phyloP scores from a whole-genome alignment of 1,140 invertebrate genomes.

The Lethocerus indicus region DNA sequence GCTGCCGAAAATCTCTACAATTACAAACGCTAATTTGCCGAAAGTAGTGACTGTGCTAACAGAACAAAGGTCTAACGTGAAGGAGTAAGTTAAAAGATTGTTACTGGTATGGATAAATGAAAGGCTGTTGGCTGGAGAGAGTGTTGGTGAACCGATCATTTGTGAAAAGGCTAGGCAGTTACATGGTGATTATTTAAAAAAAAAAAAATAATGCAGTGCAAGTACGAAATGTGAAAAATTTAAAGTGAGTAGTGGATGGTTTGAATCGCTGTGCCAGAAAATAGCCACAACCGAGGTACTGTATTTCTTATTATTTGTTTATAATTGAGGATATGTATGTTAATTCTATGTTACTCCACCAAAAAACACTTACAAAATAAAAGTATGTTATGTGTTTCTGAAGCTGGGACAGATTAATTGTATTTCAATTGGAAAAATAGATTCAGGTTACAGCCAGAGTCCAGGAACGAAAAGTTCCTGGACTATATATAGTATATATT shows the following conservation, averaged over 20 bases:
- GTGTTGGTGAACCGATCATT: not conserved
- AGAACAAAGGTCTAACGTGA: not conserved
- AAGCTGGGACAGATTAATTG: no score
- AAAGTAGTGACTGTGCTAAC: not conserved
- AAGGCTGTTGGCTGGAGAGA: not conserved
- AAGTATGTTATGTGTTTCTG: no score
- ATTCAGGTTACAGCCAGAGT: no score
- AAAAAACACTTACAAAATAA: no score
- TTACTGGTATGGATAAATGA: no score
- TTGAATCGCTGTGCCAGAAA: not conserved
- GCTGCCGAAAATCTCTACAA: not conserved
- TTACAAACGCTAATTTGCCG: not conserved
- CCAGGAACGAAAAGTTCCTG: no score
- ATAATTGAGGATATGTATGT: no score
- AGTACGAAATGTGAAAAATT: not conserved
- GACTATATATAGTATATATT: no score
- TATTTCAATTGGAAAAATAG: no score
- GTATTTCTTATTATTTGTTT: no score
- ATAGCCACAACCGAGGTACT: no score
- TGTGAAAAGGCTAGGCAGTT: not conserved
- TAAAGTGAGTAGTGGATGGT: not conserved
- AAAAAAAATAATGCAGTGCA: not conserved
- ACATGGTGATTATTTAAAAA: not conserved
- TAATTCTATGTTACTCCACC: no score
- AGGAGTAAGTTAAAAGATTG: not conserved